Conservation (phyloP, 2,113 vertebrate species). For the Paratilapia polleni region DNA sequence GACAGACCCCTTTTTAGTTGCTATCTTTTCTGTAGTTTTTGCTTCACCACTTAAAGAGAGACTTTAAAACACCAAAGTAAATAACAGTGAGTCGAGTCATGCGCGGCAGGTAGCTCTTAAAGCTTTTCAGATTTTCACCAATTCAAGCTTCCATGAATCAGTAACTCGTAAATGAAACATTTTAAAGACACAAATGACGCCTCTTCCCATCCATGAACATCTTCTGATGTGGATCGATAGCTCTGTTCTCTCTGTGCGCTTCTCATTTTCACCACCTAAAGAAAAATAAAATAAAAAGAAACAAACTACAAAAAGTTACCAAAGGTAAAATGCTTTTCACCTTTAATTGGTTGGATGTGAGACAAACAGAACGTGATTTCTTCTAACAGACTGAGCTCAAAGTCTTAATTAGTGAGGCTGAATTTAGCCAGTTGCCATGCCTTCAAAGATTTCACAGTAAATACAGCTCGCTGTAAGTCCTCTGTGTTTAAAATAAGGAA, state of each 20-base stretch:
- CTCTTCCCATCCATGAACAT: no score
- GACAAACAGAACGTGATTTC: constrained; percentile 10
- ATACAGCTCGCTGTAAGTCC: not conserved
- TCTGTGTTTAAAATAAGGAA: not conserved
- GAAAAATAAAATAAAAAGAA: not conserved
- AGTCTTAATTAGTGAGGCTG: constrained; percentile 44
- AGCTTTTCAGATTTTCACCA: not conserved
- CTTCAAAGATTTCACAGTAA: not conserved
- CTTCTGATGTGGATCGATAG: no score
- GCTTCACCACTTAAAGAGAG: no score
- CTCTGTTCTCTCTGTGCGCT: not conserved
- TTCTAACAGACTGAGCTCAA: not conserved
- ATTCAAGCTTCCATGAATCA: not conserved
- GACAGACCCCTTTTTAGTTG: no score
- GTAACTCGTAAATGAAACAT: not conserved
- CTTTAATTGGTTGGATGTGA: constrained; percentile 29
- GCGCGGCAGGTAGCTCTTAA: not conserved
- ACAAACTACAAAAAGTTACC: not conserved
- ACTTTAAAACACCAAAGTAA: no score
- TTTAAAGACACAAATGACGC: not conserved
- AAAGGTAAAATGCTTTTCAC: not conserved
- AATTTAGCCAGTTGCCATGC: constrained; percentile 51
- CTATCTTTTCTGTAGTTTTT: no score
- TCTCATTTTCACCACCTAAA: not conserved
- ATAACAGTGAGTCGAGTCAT: accelerated